Percentiles rank a stretch among this genome's conserved stretches.
Evolutionary conservation across 1,140 invertebrate species (phyloP).

Genomic region (Vollenhovia emeryi): DNA sequence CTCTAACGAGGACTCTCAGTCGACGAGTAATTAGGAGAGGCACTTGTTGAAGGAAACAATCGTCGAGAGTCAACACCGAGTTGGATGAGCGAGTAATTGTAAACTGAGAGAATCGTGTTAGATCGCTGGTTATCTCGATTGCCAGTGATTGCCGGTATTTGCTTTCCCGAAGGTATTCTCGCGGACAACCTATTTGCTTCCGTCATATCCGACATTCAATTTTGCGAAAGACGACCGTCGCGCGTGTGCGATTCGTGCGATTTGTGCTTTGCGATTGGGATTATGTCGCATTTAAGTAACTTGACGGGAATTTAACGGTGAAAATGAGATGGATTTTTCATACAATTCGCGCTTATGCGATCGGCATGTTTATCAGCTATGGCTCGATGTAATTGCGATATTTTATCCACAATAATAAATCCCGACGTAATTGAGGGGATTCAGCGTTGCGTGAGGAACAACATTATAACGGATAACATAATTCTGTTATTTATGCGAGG

Average conservation of each 20-base stretch:
- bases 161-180: constrained; percentile 45
- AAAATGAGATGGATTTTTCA: background rate
- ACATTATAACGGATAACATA: background rate
- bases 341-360: background rate
- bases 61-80: constrained; percentile 64
- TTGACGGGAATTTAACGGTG: background rate
- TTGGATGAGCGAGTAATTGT: constrained; percentile 65
- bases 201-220: constrained; percentile 44
- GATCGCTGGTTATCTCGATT: constrained; percentile 54
- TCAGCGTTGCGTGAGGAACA: background rate
- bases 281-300: constrained; percentile 2
- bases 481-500: constrained; percentile 16
- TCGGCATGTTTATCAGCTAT: background rate
- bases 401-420: constrained; percentile 39
- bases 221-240: constrained; percentile 33
- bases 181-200: constrained; percentile 52
- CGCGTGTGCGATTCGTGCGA: background rate
- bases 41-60: constrained; percentile 74
- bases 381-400: background rate
- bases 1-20: constrained; percentile 55
- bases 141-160: constrained; percentile 51
- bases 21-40: constrained; percentile 72
- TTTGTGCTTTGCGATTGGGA: background rate
- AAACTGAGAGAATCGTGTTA: constrained; percentile 64
- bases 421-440: background rate